Percentiles rank a stretch among this genome's conserved stretches.
Conservation (phyloP, 2,888 invertebrate species). For the Galeopsomyia nigrocyanea region DNA sequence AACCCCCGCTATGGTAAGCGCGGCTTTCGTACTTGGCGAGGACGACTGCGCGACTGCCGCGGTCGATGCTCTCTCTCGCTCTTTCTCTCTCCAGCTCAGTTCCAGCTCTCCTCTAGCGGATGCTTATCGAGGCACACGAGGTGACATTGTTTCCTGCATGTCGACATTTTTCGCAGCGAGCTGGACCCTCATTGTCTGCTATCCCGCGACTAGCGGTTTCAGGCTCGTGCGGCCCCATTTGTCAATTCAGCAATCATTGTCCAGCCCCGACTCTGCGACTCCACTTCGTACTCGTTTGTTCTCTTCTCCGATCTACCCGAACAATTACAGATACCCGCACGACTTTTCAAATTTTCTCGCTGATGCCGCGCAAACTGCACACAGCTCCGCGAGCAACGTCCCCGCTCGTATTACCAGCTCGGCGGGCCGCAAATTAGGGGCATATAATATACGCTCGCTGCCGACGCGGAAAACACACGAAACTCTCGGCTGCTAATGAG, state of each 20-base stretch:
- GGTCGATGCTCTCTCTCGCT: conserved; percentile 59
- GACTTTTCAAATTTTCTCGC: too few species aligned
- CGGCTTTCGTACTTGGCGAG: conserved; percentile 61
- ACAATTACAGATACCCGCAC: too few species aligned
- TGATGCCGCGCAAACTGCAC: neutral
- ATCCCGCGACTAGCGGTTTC: conserved; percentile 22
- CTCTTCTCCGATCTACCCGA: neutral
- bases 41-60: conserved; percentile 55
- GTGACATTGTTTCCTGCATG: conserved; percentile 44
- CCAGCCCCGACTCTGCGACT: conserved; percentile 9
- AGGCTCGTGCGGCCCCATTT: neutral
- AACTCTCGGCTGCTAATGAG: conserved; percentile 40
- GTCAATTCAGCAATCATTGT: neutral
- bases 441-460: too few species aligned
- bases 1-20: conserved; percentile 60
- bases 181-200: conserved; percentile 4
- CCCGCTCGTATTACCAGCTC: neutral
- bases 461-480: conserved; percentile 2
- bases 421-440: conserved; percentile 34
- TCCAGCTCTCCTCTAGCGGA: too few species aligned
- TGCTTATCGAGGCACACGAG: conserved; percentile 12
- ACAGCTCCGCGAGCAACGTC: neutral
- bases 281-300: neutral
- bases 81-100: too few species aligned
- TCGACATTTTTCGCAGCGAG: conserved; percentile 1